A percentile compares a stretch with the other conserved stretches of the same genome.
These are phyloP conservation scores for Drosophila kuntzei DNA, from an alignment of 2,888 invertebrate genomes.

Conservation along the genomic window DNA sequence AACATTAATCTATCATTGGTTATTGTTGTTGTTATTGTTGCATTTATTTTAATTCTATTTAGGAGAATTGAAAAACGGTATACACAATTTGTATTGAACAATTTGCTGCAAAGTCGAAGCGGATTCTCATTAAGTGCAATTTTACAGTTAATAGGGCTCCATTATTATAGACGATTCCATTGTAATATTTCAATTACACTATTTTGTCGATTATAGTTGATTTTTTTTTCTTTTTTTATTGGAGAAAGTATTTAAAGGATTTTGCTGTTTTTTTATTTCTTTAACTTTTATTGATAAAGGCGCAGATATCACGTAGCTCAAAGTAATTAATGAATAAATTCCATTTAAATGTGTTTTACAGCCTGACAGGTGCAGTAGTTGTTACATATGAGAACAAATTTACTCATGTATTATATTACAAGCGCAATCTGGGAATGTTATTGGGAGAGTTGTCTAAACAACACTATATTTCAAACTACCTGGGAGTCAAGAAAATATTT, in stretches of 20 bases:
- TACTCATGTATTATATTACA: background rate
- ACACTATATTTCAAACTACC: background rate
- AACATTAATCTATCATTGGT: slow-evolving; percentile 35
- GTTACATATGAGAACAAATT: slow-evolving; percentile 6
- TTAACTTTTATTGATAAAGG: slow-evolving; percentile 27
- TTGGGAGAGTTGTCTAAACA: background rate
- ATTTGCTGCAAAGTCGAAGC: slow-evolving; percentile 23
- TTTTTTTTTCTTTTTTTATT: slow-evolving; percentile 10
- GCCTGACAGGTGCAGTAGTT: slow-evolving; percentile 35
- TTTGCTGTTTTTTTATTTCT: background rate
- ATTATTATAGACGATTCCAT: slow-evolving; percentile 42
- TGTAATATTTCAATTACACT: slow-evolving; percentile 22
- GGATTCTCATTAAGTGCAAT: slow-evolving; percentile 63
- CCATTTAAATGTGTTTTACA: slow-evolving; percentile 24
- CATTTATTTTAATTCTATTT: slow-evolving; percentile 38
- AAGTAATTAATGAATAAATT: slow-evolving; percentile 26
- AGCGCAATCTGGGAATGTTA: background rate
- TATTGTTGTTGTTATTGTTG: slow-evolving; percentile 33
- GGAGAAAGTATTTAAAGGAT: slow-evolving; percentile 54
- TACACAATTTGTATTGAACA: slow-evolving; percentile 29
- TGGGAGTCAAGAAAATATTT: no score
- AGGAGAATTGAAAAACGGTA: slow-evolving; percentile 40
- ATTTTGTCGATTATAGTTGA: slow-evolving; percentile 4
- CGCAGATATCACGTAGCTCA: slow-evolving; percentile 53
- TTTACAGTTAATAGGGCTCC: slow-evolving; percentile 37